Conservation (phyloP, 2,797 vertebrate species). For the Ctenopoma multispine region DNA sequence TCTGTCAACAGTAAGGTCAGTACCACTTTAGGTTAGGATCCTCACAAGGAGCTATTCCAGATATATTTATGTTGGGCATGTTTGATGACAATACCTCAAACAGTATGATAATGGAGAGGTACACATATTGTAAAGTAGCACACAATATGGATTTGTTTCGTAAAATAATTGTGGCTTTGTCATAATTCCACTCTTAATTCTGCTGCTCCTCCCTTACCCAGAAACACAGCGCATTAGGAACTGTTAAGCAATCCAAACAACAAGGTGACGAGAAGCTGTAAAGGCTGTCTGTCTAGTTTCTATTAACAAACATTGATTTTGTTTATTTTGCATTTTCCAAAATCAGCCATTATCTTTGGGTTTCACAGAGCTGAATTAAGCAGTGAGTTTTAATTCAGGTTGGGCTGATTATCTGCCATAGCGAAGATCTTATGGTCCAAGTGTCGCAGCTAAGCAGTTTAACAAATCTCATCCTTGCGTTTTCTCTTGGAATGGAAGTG, state of each 20-base stretch:
- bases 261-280: not conserved
- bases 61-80: not conserved
- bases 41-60: not conserved
- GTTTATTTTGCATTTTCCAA: not conserved
- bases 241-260: not conserved
- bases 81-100: not conserved
- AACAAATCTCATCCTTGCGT: not conserved
- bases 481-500: not conserved
- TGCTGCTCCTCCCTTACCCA: slow-evolving; percentile 33
- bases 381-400: slow-evolving; percentile 16
- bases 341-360: not conserved
- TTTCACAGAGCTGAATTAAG: not conserved
- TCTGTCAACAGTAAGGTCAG: slow-evolving; percentile 12
- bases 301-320: not conserved
- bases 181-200: slow-evolving; percentile 42
- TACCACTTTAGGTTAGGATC: not conserved
- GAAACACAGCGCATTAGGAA: slow-evolving; percentile 8
- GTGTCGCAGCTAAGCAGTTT: slow-evolving; percentile 15
- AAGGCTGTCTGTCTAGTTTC: not conserved
- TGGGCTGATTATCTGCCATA: slow-evolving; percentile 7
- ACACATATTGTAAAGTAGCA: not conserved
- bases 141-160: not conserved
- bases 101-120: not conserved
- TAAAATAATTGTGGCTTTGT: slow-evolving; percentile 11
- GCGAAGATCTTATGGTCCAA: not conserved